Evolutionary conservation across 2,797 vertebrate species (phyloP).

Genomic region (Anguilla anguilla): DNA sequence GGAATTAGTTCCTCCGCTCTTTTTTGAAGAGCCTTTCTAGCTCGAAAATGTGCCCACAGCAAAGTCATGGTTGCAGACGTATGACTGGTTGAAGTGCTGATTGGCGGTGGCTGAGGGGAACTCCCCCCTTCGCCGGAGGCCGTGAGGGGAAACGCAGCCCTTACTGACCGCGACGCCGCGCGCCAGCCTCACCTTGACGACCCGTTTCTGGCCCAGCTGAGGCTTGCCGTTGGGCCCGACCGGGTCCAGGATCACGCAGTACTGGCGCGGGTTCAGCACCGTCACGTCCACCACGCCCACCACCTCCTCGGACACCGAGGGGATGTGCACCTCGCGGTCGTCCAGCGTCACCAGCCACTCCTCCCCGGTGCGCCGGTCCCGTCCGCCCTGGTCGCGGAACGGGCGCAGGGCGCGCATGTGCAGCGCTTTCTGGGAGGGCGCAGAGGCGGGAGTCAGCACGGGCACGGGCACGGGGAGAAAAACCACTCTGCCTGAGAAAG

Average conservation of each 20-base stretch:
- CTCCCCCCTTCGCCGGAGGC: not conserved
- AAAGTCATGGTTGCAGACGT: not conserved
- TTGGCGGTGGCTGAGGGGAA: not conserved
- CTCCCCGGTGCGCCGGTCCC: constrained; percentile 79
- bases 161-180: not conserved
- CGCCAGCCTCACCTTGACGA: constrained; percentile 78
- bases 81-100: no score
- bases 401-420: constrained; percentile 81
- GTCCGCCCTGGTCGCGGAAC: constrained; percentile 73
- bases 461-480: no score
- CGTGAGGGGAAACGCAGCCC: no score
- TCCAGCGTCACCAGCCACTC: constrained; percentile 86
- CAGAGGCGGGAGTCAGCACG: no score
- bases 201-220: constrained; percentile 86
- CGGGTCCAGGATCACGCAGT: constrained; percentile 85
- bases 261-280: constrained; percentile 81
- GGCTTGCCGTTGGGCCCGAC: constrained; percentile 80
- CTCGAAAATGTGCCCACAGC: no score
- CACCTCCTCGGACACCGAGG: constrained; percentile 85
- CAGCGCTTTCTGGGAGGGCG: constrained; percentile 76
- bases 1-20: no score
- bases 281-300: constrained; percentile 82
- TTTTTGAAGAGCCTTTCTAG: no score
- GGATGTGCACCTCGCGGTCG: constrained; percentile 84
- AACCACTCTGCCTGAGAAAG: no score